Percentiles rank a stretch among this genome's conserved stretches.
Evolutionary conservation across 1,140 invertebrate species (phyloP).

Genomic region (Aphelinus atriplicis): DNA sequence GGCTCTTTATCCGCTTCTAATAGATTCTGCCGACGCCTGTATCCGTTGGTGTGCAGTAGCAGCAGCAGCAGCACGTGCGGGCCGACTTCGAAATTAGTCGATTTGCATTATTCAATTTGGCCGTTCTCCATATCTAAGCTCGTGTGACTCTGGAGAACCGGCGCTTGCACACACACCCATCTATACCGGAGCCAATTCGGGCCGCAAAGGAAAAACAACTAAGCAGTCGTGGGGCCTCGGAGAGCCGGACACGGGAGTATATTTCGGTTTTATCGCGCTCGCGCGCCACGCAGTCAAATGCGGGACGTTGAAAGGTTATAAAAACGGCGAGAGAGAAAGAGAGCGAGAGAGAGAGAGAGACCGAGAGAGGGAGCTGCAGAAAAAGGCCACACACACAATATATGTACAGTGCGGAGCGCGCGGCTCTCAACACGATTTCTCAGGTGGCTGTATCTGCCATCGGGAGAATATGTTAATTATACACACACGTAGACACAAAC

Average conservation of each 20-base stretch:
- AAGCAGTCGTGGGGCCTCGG: too few species aligned
- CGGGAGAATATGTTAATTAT: slow-evolving; percentile 41
- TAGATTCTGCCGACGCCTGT: neutral
- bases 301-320: slow-evolving; percentile 26
- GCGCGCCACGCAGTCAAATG: neutral
- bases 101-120: slow-evolving; percentile 32
- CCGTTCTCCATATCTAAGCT: neutral
- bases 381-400: slow-evolving; percentile 1
- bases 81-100: slow-evolving; percentile 11
- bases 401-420: neutral
- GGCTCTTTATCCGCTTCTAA: slow-evolving; percentile 11
- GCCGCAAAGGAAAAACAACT: too few species aligned
- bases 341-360: too few species aligned
- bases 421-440: slow-evolving; percentile 22
- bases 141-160: too few species aligned
- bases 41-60: neutral
- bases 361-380: neutral
- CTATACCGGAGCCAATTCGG: too few species aligned
- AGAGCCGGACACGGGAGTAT: neutral
- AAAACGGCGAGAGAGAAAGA: slow-evolving; percentile 7
- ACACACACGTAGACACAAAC: neutral
- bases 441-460: slow-evolving; percentile 30
- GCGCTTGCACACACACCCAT: too few species aligned
- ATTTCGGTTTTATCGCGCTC: slow-evolving; percentile 29
- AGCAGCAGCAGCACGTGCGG: neutral